These are phyloP conservation scores for Brotula barbata DNA, from an alignment of 2,797 vertebrate genomes.

Conservation along the genomic window DNA sequence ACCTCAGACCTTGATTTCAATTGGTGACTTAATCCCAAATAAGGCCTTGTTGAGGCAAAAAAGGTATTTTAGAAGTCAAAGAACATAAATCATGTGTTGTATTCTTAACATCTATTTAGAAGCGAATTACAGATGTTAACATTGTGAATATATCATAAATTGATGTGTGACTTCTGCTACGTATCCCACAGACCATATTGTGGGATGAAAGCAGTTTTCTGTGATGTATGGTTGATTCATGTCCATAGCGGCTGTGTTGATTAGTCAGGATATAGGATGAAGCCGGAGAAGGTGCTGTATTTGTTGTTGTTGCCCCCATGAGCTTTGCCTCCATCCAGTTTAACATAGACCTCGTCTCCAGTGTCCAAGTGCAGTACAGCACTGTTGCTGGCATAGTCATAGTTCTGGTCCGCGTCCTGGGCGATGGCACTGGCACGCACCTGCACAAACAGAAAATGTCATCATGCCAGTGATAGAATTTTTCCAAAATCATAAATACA, in stretches of 20 bases:
- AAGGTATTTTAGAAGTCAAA: conserved; percentile 16
- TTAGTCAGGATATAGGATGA: conserved; percentile 96
- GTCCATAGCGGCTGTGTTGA: conserved; percentile 22
- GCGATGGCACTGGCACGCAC: conserved; percentile 97
- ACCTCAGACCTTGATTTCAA: neutral
- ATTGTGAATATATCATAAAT: neutral
- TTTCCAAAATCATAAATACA: no score
- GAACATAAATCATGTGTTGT: neutral
- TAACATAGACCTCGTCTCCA: no score
- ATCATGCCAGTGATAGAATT: no score
- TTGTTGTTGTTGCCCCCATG: conserved; percentile 99
- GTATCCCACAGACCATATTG: conserved; percentile 19
- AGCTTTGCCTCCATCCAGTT: no score
- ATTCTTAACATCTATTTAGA: neutral
- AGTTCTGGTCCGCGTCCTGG: conserved; percentile 97
- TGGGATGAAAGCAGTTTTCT: conserved; percentile 28
- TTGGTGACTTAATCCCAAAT: neutral
- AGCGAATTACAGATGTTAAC: neutral
- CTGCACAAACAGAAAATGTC: conserved; percentile 63
- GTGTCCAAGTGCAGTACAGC: no score
- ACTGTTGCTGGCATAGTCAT: no score
- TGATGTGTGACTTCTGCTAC: conserved; percentile 6
- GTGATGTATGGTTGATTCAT: conserved; percentile 5
- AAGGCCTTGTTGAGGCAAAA: neutral
- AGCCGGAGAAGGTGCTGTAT: conserved; percentile 99